Conservation (phyloP, 2,888 invertebrate species). For the Eurytoma adleriae region DNA sequence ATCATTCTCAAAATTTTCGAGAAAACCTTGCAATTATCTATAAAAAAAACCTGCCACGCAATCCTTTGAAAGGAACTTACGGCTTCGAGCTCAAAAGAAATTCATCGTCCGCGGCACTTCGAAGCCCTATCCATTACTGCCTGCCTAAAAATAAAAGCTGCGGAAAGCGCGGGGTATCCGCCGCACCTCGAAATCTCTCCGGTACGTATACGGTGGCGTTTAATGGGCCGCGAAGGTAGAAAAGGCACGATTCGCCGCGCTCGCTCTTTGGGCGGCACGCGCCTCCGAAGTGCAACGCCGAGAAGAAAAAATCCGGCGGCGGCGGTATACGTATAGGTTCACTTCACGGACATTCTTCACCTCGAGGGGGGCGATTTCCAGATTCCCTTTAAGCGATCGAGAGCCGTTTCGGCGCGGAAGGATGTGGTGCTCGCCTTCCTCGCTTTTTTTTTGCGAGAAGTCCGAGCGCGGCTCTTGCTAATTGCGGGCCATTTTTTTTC, state of each 20-base stretch:
- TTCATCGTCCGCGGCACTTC: neutral
- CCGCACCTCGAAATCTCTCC: neutral
- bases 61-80: no score
- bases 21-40: no score
- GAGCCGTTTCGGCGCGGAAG: neutral
- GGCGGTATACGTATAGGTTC: neutral
- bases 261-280: neutral
- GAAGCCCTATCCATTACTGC: neutral
- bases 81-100: neutral
- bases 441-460: neutral
- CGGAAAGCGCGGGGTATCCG: neutral
- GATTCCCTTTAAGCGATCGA: slow-evolving; percentile 27
- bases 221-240: slow-evolving; percentile 44
- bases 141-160: no score
- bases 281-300: slow-evolving; percentile 17
- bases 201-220: slow-evolving; percentile 10
- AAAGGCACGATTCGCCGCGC: slow-evolving; percentile 19
- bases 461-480: neutral
- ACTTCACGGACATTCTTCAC: slow-evolving; percentile 33
- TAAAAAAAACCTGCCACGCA: no score
- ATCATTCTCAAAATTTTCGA: no score
- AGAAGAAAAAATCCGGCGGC: slow-evolving; percentile 32
- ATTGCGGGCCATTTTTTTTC: neutral
- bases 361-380: slow-evolving; percentile 45
- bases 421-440: neutral